Base-by-base conservation (phyloP, 2,113 vertebrate species). In the Pyrgilauda ruficollis region DNA sequence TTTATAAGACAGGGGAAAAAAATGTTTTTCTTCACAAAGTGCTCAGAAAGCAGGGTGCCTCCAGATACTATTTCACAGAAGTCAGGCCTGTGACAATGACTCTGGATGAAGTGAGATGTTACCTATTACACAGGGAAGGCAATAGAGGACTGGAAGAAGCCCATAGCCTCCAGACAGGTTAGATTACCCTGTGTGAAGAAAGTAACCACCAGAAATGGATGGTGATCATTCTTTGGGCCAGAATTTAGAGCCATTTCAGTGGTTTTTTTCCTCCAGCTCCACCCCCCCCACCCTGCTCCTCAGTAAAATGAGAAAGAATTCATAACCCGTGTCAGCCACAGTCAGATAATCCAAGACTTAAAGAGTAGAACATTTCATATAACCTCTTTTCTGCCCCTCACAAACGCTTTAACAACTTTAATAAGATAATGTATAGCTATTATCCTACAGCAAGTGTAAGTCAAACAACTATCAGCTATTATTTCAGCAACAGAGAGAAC, bases 401-500 rank as follows among this genome's bases (percentile, higher is more conserved):
- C 87, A 96, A 95, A 93, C 94, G 97, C 97, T 97, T 96, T 96
- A 97, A 94, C 95, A 97, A 96, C 96, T 97, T 96, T 97, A 97
- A 97, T 97, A 96, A 97, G 96, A 96, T 97, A 97, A 97, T 96
- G 97, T 97, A 96, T 95, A 96, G 95, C 96, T 97, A 97, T 97
- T 97, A 97, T 97, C 93, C 7, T 89, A 89, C 94, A 84, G 94
- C 89, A 93, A 95, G 93, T 46, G 68, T 89, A 96, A 97, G 95
- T 97, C 95, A 97, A 96, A 96, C 97, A 97, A 97, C 95, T 96
- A 81, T 93, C 96, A 95, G 93, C 96, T 92, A 96, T 97, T 96
- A 97, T 96, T 97, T 97, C 96, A 96, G 96, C 96, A 97, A 96
- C 97, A 96, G 93, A 97, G 96, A 1, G 46, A 97, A 82, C 4